Conservation (phyloP, 2,797 vertebrate species). For the Hipposideros larvatus region DNA sequence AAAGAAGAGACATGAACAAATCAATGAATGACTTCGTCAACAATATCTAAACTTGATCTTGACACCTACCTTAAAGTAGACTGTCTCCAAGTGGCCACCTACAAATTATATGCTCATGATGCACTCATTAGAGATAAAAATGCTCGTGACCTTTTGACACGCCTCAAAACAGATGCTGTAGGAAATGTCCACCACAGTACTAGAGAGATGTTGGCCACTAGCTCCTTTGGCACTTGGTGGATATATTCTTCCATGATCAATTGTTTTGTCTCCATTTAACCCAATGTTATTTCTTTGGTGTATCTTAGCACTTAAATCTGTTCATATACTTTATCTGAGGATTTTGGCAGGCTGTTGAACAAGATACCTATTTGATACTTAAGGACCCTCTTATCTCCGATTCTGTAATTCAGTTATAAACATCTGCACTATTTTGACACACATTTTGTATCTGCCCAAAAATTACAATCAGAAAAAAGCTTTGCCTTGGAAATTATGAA, state of each 20-base stretch:
- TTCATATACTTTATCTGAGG: not conserved
- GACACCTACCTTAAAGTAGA: not conserved
- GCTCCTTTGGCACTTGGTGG: not conserved
- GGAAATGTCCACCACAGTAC: not conserved
- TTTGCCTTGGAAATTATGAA: constrained; percentile 26
- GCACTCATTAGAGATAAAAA: not conserved
- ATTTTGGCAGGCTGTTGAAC: not conserved
- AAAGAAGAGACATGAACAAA: not conserved
- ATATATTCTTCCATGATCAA: not conserved
- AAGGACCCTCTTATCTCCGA: constrained; percentile 45
- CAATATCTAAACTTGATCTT: not conserved
- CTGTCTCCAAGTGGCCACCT: not conserved
- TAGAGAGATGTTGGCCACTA: not conserved
- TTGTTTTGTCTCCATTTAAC: not conserved
- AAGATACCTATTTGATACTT: constrained; percentile 38
- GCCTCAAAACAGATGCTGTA: not conserved
- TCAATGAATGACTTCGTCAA: not conserved
- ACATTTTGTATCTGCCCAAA: constrained; percentile 7
- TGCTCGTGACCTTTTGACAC: not conserved
- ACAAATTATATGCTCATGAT: not conserved
- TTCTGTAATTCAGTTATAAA: constrained; percentile 61
- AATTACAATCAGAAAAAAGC: constrained; percentile 56
- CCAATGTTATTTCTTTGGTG: not conserved
- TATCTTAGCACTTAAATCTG: not conserved
- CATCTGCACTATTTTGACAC: not conserved